Conservation (phyloP, 1,140 invertebrate genomes). For the Rhynchophorus ferrugineus region DNA sequence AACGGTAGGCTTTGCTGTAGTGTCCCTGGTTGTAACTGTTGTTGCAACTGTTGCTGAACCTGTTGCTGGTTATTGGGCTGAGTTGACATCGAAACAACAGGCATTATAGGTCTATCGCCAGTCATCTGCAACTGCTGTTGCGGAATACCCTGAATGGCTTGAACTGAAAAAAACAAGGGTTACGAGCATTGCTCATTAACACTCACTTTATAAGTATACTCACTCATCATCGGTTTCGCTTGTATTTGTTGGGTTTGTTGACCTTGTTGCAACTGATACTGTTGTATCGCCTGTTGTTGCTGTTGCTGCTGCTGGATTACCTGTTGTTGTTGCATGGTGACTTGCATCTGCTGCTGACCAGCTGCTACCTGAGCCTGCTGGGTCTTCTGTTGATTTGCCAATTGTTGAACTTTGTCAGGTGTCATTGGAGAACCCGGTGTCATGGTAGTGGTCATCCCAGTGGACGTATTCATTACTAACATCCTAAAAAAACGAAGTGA, state of each 20-base stretch:
- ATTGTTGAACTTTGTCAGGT: conserved; percentile 43
- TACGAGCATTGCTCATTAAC: too few relatives aligned
- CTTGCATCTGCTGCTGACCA: conserved; percentile 39
- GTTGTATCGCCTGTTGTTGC: conserved; percentile 40
- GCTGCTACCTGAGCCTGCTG: conserved; percentile 40
- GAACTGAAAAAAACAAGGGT: conserved; percentile 30
- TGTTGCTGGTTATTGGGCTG: conserved; percentile 43
- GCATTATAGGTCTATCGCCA: conserved; percentile 48
- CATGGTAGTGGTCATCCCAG: conserved; percentile 44
- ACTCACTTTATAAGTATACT: too few relatives aligned
- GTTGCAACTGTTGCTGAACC: conserved; percentile 40
- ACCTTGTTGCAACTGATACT: conserved; percentile 43
- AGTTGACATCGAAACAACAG: conserved; percentile 48
- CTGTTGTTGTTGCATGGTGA: conserved; percentile 32
- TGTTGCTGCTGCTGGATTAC: conserved; percentile 40
- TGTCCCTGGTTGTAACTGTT: conserved; percentile 29
- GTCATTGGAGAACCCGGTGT: conserved; percentile 42
- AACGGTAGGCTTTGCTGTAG: conserved; percentile 34
- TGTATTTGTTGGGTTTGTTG: conserved; percentile 47
- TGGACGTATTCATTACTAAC: conserved; percentile 48
- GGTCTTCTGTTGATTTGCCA: conserved; percentile 43
- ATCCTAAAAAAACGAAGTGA: conserved; percentile 40
- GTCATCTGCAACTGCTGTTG: conserved; percentile 42
- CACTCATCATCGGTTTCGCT: conserved; percentile 50
- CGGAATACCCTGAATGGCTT: conserved; percentile 41